Conservation (phyloP, 1,140 invertebrate species). For the Saccostrea glomerata region DNA sequence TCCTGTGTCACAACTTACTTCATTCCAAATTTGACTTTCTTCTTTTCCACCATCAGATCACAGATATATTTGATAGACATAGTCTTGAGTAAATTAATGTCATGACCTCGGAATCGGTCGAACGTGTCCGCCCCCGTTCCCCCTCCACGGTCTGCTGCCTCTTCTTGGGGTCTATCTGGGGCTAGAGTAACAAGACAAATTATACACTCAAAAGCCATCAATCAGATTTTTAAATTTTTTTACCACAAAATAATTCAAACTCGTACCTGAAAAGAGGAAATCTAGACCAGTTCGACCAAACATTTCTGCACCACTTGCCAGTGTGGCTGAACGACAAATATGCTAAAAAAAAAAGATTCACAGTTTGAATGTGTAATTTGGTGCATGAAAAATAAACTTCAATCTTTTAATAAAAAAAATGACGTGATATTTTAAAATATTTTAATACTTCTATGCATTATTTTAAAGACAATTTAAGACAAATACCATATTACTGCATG, state of each 20-base stretch:
- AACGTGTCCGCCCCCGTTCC: constrained; percentile 70
- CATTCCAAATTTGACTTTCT: constrained; percentile 91
- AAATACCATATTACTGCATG: too few species aligned
- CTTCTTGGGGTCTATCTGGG: constrained; percentile 47
- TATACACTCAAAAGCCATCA: background rate
- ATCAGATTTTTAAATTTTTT: background rate
- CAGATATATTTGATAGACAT: constrained; percentile 88
- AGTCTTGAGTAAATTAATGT: constrained; percentile 87
- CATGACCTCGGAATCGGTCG: constrained; percentile 82
- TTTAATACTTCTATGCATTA: too few species aligned
- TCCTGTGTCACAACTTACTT: constrained; percentile 83
- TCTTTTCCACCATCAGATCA: constrained; percentile 93
- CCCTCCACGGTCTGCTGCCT: constrained; percentile 28
- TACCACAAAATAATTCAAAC: background rate
- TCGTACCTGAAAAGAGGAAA: constrained; percentile 76
- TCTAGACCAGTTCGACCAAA: constrained; percentile 85
- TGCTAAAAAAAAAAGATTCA: constrained; percentile 68
- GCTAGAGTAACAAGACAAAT: background rate
- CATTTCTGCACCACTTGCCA: constrained; percentile 85
- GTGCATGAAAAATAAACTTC: background rate
- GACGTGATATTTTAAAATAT: too few species aligned
- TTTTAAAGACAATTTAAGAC: too few species aligned
- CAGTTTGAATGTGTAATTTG: too few species aligned
- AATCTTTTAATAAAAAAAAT: too few species aligned
- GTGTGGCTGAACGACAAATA: constrained; percentile 78